These are phyloP conservation scores for Ceratina australensis DNA, from an alignment of 1,140 invertebrate genomes.

Conservation along the genomic window DNA sequence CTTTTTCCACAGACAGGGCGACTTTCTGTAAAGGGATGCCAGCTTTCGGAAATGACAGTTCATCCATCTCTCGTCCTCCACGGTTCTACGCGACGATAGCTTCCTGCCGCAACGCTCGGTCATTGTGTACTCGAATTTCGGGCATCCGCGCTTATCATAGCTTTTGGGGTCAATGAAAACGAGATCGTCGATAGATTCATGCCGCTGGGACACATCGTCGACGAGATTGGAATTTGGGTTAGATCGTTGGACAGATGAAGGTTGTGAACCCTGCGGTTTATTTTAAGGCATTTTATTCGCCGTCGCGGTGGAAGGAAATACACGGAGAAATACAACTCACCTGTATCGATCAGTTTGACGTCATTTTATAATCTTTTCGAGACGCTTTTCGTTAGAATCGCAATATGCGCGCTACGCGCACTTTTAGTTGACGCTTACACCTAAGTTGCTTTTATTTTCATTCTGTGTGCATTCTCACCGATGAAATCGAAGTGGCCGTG, in stretches of 20 bases:
- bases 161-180: background rate
- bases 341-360: background rate
- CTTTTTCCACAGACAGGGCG: constrained; percentile 63
- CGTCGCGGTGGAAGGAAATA: background rate
- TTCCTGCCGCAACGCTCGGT: constrained; percentile 2
- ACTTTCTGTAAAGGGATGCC: constrained; percentile 48
- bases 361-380: background rate
- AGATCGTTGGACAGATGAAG: background rate
- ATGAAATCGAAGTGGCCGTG: constrained; percentile 10
- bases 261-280: background rate
- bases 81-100: background rate
- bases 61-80: constrained; percentile 47
- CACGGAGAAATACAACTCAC: background rate
- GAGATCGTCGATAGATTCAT: background rate
- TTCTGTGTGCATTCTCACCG: background rate
- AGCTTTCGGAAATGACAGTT: constrained; percentile 50
- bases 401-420: background rate
- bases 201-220: background rate
- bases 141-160: background rate
- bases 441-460: background rate
- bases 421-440: background rate
- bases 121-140: constrained; percentile 13
- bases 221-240: background rate
- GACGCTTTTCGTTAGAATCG: background rate
- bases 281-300: background rate